These are phyloP conservation scores for Heliconius charithonia DNA, from an alignment of 2,888 invertebrate genomes.

Conservation along the genomic window DNA sequence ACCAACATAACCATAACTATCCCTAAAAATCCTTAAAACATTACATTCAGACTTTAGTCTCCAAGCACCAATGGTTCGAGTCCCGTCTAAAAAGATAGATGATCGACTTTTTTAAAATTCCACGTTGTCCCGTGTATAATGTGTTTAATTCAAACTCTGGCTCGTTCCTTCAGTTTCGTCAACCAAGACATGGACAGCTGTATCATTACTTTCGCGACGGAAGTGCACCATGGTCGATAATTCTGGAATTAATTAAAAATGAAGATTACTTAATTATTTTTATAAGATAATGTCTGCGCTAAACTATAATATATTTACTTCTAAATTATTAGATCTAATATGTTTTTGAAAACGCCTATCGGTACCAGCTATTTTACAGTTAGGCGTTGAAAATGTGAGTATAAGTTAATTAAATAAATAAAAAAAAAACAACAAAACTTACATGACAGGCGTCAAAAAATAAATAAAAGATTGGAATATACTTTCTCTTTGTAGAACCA, in stretches of 20 bases:
- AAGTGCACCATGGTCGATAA: constrained; percentile 3
- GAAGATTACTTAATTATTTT: neutral
- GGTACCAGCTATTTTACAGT: neutral
- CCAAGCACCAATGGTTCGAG: constrained; percentile 13
- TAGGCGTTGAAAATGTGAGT: neutral
- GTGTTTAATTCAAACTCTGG: neutral
- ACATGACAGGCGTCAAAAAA: constrained; percentile 9
- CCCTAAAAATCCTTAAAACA: neutral
- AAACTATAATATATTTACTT: neutral
- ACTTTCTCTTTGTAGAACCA: constrained; percentile 52
- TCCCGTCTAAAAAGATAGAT: neutral
- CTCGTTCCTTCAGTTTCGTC: neutral
- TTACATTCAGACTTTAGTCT: constrained; percentile 9
- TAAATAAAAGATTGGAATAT: constrained; percentile 54
- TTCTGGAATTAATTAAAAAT: constrained; percentile 4
- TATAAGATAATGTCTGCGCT: neutral
- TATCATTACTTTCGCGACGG: neutral
- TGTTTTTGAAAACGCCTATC: neutral
- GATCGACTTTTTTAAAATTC: neutral
- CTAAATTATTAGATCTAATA: neutral
- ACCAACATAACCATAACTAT: neutral
- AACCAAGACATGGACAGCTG: neutral
- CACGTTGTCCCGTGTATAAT: neutral
- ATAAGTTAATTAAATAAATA: neutral
- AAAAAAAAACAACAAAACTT: constrained; percentile 34